Evolutionary conservation across 2,113 vertebrate genomes (phyloP).

Genomic region (Puffinus mauretanicus): DNA sequence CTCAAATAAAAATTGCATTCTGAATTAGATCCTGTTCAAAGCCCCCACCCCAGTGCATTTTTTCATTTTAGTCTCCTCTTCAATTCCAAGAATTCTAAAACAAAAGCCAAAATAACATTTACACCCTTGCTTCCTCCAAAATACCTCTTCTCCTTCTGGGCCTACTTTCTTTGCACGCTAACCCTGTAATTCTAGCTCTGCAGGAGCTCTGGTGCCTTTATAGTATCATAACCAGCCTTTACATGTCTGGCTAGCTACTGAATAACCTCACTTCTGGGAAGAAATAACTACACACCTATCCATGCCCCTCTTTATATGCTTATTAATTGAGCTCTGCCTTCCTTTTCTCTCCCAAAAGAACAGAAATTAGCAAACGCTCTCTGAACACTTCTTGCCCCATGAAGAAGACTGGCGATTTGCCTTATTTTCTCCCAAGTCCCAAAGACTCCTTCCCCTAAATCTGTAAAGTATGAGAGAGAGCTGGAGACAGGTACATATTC

Average conservation of each 20-base stretch:
- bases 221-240: neutral
- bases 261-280: neutral
- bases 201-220: neutral
- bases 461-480: neutral
- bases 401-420: neutral
- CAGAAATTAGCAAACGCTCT: neutral
- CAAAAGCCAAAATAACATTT: constrained; percentile 15
- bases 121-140: neutral
- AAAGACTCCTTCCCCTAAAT: neutral
- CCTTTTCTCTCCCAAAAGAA: neutral
- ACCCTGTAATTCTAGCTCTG: constrained; percentile 43
- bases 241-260: neutral
- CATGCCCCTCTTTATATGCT: neutral
- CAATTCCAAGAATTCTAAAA: neutral
- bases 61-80: neutral
- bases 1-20: neutral
- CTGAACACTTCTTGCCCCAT: neutral
- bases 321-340: neutral
- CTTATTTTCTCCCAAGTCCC: neutral
- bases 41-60: neutral
- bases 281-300: neutral
- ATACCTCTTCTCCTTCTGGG: neutral
- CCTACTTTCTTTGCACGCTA: neutral
- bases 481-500: neutral
- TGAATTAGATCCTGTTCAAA: neutral